Evolutionary conservation across 2,113 vertebrate genomes (phyloP), one percentile per base, ranked within the genome.

Genomic region (Hirundichthys speculiger): DNA sequence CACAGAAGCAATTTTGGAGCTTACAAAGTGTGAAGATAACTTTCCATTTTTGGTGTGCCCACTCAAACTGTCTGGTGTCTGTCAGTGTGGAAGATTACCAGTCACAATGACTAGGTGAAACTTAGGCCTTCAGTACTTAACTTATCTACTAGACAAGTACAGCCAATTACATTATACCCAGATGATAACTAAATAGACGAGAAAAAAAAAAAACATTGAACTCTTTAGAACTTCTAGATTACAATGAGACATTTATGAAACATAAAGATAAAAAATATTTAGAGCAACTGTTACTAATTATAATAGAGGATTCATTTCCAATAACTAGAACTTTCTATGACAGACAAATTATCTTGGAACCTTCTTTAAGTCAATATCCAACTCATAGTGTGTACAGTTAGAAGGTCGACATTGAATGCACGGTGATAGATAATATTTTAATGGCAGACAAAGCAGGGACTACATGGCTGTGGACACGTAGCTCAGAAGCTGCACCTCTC

Each of bases 401-500:
- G 48, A 25, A 48, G 40, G 38, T 51, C 16, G 25, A 16, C 19
- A 12, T 42, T 53, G 30, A 68, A 49, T 57, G 41, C 11, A 25
- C 14, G 4, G 20, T 25, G 25, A 72, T 39, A 41, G n/a, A 4
- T 38, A 34, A 52, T 40, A 24, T 30, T 50, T 27, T 57, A 43
- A 20, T 41, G 38, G 27, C 40, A 52, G 52, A 16, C 16, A 39
- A 27, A 69, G 59, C 57, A 46, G 20, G 13, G 45, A 21, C 24
- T 78, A 59, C 53, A 38, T 81, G 85, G 24, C 59, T 76, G 13
- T 49, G 38, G 72, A 73, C 86, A 91, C 85, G 85, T 89, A 86
- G 77, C 67, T 58, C 5, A 34, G 59, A 69, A 68, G 69, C 67
- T 40, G 1, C 55, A 19, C 60, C 62, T 24, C 34, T 59, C 39